phyloP scores from a whole-genome alignment of 2,113 vertebrate species.

The Paratilapia polleni region DNA sequence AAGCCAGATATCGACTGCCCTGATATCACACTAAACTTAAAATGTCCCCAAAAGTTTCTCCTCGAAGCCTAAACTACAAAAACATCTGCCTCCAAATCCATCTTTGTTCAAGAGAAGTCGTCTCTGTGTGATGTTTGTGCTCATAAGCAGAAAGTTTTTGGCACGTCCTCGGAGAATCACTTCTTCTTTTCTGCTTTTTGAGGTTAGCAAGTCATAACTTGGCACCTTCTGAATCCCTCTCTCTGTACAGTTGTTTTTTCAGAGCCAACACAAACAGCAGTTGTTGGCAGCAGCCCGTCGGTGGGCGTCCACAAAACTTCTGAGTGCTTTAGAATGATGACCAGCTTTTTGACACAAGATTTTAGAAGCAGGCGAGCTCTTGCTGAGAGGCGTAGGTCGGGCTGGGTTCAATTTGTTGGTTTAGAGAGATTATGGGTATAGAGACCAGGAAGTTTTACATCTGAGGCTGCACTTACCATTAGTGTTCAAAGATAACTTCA shows the following conservation, averaged over 20 bases:
- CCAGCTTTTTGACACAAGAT: constrained; percentile 55
- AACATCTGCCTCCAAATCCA: not conserved
- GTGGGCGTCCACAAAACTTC: constrained; percentile 36
- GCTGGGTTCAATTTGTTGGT: constrained; percentile 15
- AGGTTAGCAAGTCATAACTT: constrained; percentile 52
- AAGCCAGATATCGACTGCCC: not conserved
- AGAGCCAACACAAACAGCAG: constrained; percentile 34
- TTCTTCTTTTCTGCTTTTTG: constrained; percentile 34
- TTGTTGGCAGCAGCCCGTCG: constrained; percentile 41
- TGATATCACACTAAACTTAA: not conserved
- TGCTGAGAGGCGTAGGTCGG: constrained; percentile 14
- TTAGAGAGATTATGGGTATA: not conserved
- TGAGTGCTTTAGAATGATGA: constrained; percentile 49
- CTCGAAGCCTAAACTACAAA: not conserved
- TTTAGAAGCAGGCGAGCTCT: constrained; percentile 19
- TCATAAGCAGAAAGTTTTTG: constrained; percentile 13
- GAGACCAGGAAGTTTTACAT: too few relatives aligned
- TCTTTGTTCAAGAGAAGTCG: not conserved
- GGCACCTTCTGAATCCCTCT: constrained; percentile 40
- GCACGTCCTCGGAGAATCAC: not conserved
- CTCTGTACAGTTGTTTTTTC: not conserved
- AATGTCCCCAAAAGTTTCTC: not conserved
- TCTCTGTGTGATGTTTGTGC: constrained; percentile 19
- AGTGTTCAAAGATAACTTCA: constrained; percentile 7
- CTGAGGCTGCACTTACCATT: too few relatives aligned